Base-by-base conservation (phyloP, 2,797 vertebrate genomes). In the Eleutherodactylus coqui region DNA sequence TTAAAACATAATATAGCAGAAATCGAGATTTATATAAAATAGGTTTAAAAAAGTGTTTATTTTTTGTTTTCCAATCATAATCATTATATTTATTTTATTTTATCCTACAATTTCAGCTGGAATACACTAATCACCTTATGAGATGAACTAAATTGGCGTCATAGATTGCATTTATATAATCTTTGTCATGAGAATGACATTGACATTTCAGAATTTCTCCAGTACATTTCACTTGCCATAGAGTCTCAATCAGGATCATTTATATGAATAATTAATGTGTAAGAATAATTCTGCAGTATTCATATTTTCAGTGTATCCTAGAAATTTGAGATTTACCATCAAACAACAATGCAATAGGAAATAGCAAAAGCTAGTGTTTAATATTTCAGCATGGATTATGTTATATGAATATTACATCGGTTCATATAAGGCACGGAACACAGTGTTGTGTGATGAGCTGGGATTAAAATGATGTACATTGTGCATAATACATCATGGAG, bases 331-430 rank as follows among this genome's bases (percentile, higher is more conserved):
- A 41, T 24, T n/a, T 70, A 41, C 67, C 36, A 17, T 51, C 3
- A 53, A 51, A 53, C 32, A 77, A 13, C 75, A 77, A 77, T 77
- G 27, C 49, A 77, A 77, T 11, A 36, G 29, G 29, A 77, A 77
- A 17, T 29, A 53, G 49, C 11, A 77, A 55, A 75, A 24, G 10
- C 47, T 7, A 34, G 27, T 53, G 29, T 47, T 67, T 67, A 80
- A 49, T 67, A 47, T 80, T 80, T 47, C 36, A 67, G 47, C n/a
- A 80, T 32, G 41, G n/a, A 47, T 64, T 67, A 32, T 47, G 38
- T 64, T 80, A 80, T 45, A 32, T 67, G n/a, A 80, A 67, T 67
- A 80, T 64, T 80, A 67, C 38, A 80, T 67, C 9, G 2, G 43
- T 34, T 47, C 27, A 10, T 47, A 43, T 77, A 77, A 77, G 49